Evolutionary conservation across 2,888 invertebrate genomes (phyloP).

Genomic region (Pristionchus arcanus): DNA sequence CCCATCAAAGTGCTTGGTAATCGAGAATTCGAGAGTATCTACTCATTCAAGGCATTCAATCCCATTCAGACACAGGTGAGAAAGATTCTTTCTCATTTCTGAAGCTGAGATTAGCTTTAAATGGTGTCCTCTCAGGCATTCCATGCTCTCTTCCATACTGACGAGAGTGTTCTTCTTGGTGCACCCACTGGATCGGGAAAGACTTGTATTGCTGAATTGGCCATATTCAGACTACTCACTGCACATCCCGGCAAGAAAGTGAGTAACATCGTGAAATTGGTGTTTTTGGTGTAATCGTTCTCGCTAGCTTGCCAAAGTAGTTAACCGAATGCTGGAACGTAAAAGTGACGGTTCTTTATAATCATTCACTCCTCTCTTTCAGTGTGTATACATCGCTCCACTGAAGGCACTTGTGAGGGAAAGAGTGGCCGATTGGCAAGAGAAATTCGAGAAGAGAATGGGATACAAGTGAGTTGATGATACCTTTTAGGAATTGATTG

Average conservation of each 20-base stretch:
- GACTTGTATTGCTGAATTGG: slow-evolving; percentile 97
- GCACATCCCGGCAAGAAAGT: slow-evolving; percentile 75
- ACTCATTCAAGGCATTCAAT: slow-evolving; percentile 95
- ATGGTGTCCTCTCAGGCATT: slow-evolving; percentile 88
- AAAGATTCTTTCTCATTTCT: no score
- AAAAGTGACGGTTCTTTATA: not conserved
- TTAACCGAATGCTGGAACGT: not conserved
- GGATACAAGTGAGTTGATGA: slow-evolving; percentile 83
- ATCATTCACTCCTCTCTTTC: slow-evolving; percentile 58
- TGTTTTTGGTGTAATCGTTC: not conserved
- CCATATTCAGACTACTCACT: slow-evolving; percentile 86
- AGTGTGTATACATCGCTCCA: slow-evolving; percentile 96
- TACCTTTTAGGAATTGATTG: no score
- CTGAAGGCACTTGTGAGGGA: slow-evolving; percentile 97
- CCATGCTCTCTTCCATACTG: slow-evolving; percentile 94
- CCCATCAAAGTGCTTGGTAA: slow-evolving; percentile 90
- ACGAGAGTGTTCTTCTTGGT: slow-evolving; percentile 92
- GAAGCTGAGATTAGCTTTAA: not conserved
- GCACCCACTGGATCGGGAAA: slow-evolving; percentile 98
- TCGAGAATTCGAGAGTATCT: slow-evolving; percentile 88
- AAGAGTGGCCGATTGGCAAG: slow-evolving; percentile 94
- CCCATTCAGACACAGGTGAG: slow-evolving; percentile 85
- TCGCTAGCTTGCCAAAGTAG: not conserved
- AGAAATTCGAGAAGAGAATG: slow-evolving; percentile 86
- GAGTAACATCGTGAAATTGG: not conserved